Evolutionary conservation across 2,888 invertebrate species (phyloP).

Genomic region (Polietes domitor): DNA sequence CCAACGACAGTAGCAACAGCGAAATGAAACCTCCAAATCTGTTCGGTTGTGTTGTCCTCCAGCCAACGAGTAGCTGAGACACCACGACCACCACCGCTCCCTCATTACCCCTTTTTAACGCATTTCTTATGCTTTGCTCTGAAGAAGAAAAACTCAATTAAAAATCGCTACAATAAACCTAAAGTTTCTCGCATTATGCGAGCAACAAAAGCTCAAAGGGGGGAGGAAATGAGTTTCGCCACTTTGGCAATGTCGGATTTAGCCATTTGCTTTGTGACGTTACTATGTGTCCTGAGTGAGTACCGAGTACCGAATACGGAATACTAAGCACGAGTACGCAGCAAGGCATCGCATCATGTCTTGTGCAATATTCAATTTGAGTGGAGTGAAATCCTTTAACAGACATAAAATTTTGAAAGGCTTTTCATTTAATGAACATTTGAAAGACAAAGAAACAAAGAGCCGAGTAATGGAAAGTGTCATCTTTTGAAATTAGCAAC

Average conservation of each 20-base stretch:
- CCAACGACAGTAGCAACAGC: neutral
- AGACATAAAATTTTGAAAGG: constrained; percentile 26
- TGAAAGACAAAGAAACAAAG: neutral
- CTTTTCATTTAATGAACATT: constrained; percentile 35
- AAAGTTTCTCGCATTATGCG: neutral
- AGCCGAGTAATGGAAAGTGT: neutral
- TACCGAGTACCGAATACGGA: too few species aligned
- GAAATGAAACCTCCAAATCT: neutral
- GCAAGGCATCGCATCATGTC: neutral
- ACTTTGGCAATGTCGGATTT: neutral
- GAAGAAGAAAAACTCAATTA: constrained; percentile 7
- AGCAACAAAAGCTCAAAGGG: neutral
- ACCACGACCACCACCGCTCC: neutral
- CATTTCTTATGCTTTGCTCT: too few species aligned
- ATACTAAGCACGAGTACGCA: too few species aligned
- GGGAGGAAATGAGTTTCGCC: neutral
- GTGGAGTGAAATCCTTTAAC: constrained; percentile 2
- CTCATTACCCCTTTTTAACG: too few species aligned
- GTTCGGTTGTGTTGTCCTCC: neutral
- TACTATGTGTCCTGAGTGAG: neutral
- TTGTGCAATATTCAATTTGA: neutral
- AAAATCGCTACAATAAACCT: constrained; percentile 11
- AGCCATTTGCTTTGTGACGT: neutral
- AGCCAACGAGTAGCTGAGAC: neutral
- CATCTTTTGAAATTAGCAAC: constrained; percentile 30